Evolutionary conservation across 2,113 vertebrate genomes (phyloP).

Genomic region (Tupaia tana): DNA sequence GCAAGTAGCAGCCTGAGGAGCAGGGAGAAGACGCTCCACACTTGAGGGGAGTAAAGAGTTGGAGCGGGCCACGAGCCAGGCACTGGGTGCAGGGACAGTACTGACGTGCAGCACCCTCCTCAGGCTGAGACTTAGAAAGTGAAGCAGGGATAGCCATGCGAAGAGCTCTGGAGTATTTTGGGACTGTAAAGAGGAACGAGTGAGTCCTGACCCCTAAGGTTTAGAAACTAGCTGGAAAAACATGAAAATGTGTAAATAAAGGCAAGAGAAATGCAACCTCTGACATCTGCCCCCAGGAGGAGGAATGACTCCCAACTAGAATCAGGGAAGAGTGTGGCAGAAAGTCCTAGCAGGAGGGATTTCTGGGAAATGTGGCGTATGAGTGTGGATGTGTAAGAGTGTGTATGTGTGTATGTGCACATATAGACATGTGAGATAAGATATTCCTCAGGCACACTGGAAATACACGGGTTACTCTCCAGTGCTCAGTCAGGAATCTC

Average conservation of each 20-base stretch:
- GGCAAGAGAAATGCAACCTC: neutral
- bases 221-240: neutral
- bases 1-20: neutral
- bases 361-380: neutral
- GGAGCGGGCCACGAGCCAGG: neutral
- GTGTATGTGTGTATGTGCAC: rapidly evolving
- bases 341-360: neutral
- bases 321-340: neutral
- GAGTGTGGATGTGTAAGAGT: neutral
- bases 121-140: neutral
- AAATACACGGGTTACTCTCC: rapidly evolving
- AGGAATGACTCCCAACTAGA: rapidly evolving
- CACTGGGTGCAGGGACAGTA: neutral
- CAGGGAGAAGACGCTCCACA: neutral
- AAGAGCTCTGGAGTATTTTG: rapidly evolving
- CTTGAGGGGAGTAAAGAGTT: neutral
- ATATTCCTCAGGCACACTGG: neutral
- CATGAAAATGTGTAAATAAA: neutral
- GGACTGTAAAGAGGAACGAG: neutral
- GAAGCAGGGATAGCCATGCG: neutral
- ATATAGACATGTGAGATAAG: rapidly evolving
- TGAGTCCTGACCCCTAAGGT: neutral
- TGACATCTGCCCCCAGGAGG: neutral
- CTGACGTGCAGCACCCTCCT: neutral
- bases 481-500: neutral